Conservation (phyloP, 2,797 vertebrate species). For the Setipinna tenuifilis region DNA sequence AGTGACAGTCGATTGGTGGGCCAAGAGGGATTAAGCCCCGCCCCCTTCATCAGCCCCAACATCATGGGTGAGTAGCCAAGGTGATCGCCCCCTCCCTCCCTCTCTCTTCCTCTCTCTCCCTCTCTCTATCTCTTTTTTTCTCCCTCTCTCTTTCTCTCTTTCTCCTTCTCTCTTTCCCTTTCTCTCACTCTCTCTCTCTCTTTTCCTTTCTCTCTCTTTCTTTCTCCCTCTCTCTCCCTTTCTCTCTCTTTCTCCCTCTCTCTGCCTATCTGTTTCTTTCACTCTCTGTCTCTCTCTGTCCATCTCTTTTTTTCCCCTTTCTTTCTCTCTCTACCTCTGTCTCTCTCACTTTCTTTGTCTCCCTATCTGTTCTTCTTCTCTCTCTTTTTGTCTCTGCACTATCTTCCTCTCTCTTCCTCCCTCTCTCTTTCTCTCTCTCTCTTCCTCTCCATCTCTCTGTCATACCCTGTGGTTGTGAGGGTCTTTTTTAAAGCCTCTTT, state of each 20-base stretch:
- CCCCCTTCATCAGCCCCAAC: conserved; percentile 97
- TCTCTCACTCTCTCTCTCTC: conserved; percentile 38
- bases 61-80: conserved; percentile 94
- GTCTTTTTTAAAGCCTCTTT: not conserved
- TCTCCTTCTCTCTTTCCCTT: not conserved
- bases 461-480: conserved; percentile 39
- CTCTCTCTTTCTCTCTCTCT: conserved; percentile 39
- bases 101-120: not conserved
- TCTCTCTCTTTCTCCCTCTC: too few species aligned
- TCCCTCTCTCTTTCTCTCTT: not conserved
- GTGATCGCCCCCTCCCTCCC: conserved; percentile 72
- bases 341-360: too few species aligned
- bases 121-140: not conserved
- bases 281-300: conserved; percentile 38
- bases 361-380: too few species aligned
- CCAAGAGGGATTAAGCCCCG: conserved; percentile 98
- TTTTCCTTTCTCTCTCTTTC: conserved; percentile 38
- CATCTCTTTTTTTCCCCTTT: too few species aligned
- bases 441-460: conserved; percentile 33
- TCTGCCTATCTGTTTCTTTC: not conserved
- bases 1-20: conserved; percentile 98
- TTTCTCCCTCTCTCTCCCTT: not conserved
- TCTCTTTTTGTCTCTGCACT: too few species aligned
- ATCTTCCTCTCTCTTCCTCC: not conserved
- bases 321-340: too few species aligned